Percentiles rank a stretch among this genome's conserved stretches.
These are phyloP conservation scores for Montifringilla adamsi DNA, from an alignment of 2,113 vertebrate genomes.

Conservation along the genomic window DNA sequence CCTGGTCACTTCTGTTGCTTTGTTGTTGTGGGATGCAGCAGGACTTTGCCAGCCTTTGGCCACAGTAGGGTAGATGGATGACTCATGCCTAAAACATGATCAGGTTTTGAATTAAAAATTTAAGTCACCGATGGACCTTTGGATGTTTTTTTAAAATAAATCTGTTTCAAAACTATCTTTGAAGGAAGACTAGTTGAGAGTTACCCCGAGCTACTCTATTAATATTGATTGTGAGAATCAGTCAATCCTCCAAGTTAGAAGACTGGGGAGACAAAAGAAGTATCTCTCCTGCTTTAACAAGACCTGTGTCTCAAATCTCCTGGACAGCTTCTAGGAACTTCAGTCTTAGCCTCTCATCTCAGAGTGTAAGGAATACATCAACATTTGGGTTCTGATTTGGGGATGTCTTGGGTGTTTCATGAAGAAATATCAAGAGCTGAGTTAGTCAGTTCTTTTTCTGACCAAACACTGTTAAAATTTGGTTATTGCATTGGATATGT, in stretches of 20 bases:
- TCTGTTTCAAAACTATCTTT: background rate
- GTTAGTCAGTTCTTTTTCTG: background rate
- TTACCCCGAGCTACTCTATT: background rate
- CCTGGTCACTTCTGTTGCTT: background rate
- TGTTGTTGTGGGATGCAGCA: background rate
- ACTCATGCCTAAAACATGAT: background rate
- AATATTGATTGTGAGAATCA: background rate
- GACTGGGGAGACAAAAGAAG: accelerated
- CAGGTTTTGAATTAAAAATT: background rate
- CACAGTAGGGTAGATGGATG: background rate
- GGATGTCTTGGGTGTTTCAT: background rate
- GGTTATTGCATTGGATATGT: background rate
- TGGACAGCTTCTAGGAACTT: background rate
- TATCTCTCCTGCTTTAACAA: background rate
- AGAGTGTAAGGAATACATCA: background rate
- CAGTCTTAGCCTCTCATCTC: background rate
- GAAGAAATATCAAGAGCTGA: background rate
- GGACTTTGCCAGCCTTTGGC: background rate
- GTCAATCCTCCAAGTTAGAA: background rate
- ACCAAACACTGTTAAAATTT: background rate
- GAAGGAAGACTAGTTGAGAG: background rate
- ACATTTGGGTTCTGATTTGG: background rate
- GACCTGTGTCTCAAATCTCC: background rate
- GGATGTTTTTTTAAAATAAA: background rate
- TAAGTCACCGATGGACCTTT: background rate